These are phyloP conservation scores for Caenorhabditis remanei DNA, from an alignment of 1,140 invertebrate genomes.

Conservation along the genomic window DNA sequence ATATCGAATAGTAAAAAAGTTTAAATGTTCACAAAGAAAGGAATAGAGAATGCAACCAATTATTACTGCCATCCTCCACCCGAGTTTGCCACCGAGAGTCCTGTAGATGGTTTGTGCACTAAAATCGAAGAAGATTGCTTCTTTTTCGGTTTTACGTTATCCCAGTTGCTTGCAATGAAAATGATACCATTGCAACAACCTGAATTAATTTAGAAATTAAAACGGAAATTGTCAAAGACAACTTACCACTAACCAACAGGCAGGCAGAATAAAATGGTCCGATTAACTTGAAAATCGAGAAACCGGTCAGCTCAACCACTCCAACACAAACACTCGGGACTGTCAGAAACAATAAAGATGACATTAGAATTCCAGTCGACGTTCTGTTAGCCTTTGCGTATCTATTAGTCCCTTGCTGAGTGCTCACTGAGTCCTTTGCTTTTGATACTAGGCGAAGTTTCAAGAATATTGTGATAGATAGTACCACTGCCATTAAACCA, in stretches of 20 bases:
- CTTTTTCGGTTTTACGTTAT: slow-evolving; percentile 20
- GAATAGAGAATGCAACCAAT: background rate
- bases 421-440: background rate
- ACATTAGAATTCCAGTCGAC: slow-evolving; percentile 8
- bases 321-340: slow-evolving; percentile 35
- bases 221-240: background rate
- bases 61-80: background rate
- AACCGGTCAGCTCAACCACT: slow-evolving; percentile 22
- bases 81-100: background rate
- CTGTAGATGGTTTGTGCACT: background rate
- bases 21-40: no score
- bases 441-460: slow-evolving; percentile 28
- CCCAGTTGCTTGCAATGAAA: slow-evolving; percentile 21
- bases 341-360: slow-evolving; percentile 20
- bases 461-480: slow-evolving; percentile 7
- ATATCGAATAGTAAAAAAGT: no score
- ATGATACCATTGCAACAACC: slow-evolving; percentile 24
- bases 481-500: slow-evolving; percentile 35
- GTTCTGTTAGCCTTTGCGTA: slow-evolving; percentile 36
- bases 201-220: background rate
- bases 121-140: background rate
- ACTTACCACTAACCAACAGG: slow-evolving; percentile 33
- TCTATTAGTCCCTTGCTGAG: slow-evolving; percentile 15
- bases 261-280: slow-evolving; percentile 52
- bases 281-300: slow-evolving; percentile 9